phyloP scores from a whole-genome alignment of 2,797 vertebrate genomes.

The Hydrocynus forskahlii region DNA sequence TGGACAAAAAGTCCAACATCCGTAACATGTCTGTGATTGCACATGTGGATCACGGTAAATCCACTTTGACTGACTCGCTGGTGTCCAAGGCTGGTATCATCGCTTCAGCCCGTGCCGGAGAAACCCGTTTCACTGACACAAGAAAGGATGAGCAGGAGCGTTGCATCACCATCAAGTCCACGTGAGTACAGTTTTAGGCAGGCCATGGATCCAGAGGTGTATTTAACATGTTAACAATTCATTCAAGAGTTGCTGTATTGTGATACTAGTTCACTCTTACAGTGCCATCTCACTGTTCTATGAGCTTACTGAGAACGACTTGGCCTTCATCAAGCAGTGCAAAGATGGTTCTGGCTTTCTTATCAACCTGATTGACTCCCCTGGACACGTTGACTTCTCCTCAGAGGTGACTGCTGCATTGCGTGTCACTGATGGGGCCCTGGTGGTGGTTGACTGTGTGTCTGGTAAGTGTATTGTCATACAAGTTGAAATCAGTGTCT shows the following conservation, averaged over 20 bases:
- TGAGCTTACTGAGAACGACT: slow-evolving; percentile 84
- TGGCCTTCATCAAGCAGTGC: slow-evolving; percentile 94
- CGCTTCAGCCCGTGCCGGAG: slow-evolving; percentile 88
- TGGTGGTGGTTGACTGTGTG: slow-evolving; percentile 95
- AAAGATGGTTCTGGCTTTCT: slow-evolving; percentile 92
- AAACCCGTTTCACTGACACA: slow-evolving; percentile 94
- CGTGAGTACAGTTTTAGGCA: slow-evolving; percentile 75
- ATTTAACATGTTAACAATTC: too few species aligned
- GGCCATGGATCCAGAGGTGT: too few species aligned
- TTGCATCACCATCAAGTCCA: slow-evolving; percentile 98
- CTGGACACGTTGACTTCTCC: slow-evolving; percentile 95
- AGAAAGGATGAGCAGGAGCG: slow-evolving; percentile 96
- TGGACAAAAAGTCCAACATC: slow-evolving; percentile 98
- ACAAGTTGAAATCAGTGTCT: too few species aligned
- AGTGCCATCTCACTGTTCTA: slow-evolving; percentile 95
- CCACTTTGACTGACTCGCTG: slow-evolving; percentile 91
- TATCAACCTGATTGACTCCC: slow-evolving; percentile 96
- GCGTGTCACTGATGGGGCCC: slow-evolving; percentile 92
- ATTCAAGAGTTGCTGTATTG: too few species aligned
- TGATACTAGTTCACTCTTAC: neutral
- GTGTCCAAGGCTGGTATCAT: slow-evolving; percentile 97
- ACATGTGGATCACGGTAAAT: slow-evolving; percentile 95
- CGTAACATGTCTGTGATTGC: slow-evolving; percentile 98
- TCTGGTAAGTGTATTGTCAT: slow-evolving; percentile 81
- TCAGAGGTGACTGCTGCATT: slow-evolving; percentile 97